Evolutionary conservation across 1,140 invertebrate species (phyloP), one percentile per base, ranked within the genome.

Genomic region (Charaxes varanes): DNA sequence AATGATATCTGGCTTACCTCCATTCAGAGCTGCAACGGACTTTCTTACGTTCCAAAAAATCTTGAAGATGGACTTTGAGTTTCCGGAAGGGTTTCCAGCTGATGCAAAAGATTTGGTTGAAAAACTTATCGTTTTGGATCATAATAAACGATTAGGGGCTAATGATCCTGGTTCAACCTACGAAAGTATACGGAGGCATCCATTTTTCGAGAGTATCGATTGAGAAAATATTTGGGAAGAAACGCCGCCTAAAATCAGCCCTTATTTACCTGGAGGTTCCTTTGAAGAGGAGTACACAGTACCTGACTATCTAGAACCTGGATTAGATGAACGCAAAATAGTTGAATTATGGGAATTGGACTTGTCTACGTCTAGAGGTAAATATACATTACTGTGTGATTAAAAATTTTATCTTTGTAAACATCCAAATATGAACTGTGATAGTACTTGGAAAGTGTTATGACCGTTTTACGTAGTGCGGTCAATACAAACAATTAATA

Each of bases 1-100:
- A 86, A 97, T 99, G 93, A 90, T 98, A 12, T 90, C 95, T 4
- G 97, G 97, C 2, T 63, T 93, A 54, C 94, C 95, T 15, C 97
- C 97, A 0, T 99, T 99, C 84, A 88, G 92, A 48, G 94, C 93
- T 22, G 87, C 93, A 41, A 97, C 93, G 81, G 98, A 99, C 72
- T 99, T 97, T 85, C 88, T 97, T 46, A 98, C 98, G 31, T 98
- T 99, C 76, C 94, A 98, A 78, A 98, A 98, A 84, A 98, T 99
- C 54, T 76, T 95, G 4, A 94, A 93, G 64, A 86, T 97, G 52
- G 91, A 97, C 4, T 99, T 97, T 72, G 91, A 93, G 43, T 96
- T 98, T 69, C 97, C 97, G 0, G 92, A 95, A 67, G 94, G 92
- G 11, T 98, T 99, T 73, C 90, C 91, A 60, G 84, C 88, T 23